These are phyloP conservation scores for Gallinago media DNA, from an alignment of 2,113 vertebrate species.

Conservation along the genomic window DNA sequence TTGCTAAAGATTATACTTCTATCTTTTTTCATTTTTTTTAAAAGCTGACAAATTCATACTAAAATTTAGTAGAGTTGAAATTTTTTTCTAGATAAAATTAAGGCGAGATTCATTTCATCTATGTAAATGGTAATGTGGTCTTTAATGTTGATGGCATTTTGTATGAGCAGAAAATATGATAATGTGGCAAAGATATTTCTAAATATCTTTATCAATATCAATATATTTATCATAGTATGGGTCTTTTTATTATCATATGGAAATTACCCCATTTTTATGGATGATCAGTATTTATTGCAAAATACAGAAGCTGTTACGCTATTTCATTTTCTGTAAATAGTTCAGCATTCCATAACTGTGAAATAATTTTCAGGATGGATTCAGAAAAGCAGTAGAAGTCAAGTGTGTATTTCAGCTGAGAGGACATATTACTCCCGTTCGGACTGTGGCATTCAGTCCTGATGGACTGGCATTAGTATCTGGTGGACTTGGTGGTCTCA, in stretches of 20 bases:
- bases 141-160: not conserved
- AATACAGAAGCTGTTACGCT: not conserved
- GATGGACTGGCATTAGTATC: slow-evolving; percentile 92
- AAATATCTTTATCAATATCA: not conserved
- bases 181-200: not conserved
- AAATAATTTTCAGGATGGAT: slow-evolving; percentile 77
- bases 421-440: slow-evolving; percentile 94
- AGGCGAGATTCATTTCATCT: not conserved
- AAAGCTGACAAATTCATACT: not conserved
- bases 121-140: accelerated
- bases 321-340: not conserved
- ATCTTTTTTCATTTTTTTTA: not conserved
- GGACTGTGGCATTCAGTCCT: slow-evolving; percentile 90
- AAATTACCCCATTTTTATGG: not conserved
- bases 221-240: not conserved
- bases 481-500: slow-evolving; percentile 93
- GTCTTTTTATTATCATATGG: not conserved
- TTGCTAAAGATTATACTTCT: not conserved
- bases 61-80: not conserved
- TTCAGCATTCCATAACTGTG: not conserved
- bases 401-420: slow-evolving; percentile 89
- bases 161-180: not conserved
- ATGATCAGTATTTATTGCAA: not conserved
- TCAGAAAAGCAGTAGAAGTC: slow-evolving; percentile 73
- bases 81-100: not conserved